Base-by-base conservation (phyloP, 2,888 invertebrate genomes). In the Neocrepidodera transversa region DNA sequence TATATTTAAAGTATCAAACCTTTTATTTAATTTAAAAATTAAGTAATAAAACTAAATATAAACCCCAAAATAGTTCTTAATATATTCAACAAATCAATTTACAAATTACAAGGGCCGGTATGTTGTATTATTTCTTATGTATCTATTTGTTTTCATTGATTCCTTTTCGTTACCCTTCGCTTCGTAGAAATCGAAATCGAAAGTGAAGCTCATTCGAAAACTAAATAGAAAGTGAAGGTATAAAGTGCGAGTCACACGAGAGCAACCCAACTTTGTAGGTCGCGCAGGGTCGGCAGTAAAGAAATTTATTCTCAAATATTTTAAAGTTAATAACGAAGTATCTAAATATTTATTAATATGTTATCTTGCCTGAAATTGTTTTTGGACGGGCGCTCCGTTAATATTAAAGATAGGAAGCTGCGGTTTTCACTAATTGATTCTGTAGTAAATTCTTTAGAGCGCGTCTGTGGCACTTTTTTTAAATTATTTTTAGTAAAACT, bases 171-270 rank as follows among this genome's bases (percentile, higher is more conserved):
- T 28, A 45, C 10, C 42, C 42, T 42, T 26, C 45, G 11, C 11
- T 26, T 2, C 45, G 20, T 45, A 13, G 45, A 45, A 45, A 45
- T 26, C 50, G 45, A 45, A 45, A 45, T 26, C 50, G 50, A 50
- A 57, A 57, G 57, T 51, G 50, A 57, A 40, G 43, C 58, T 35
- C 54, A 58, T 57, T 54, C 51, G 63, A 60, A 60, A 50, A 54
- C 50, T 54, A 68, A 70, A 71, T 55, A 55, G 71, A 71, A 71
- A 71, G 70, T 68, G 45, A 42, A 42, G 18, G 42, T 42, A 20
- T 18, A 17, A 16, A 6, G 11, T 17, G 11, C 11, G 20, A 18
- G 42, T 6, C 17, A 7, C 13, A 26, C 13, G 45, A 14, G 28
- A 32, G 11, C 11, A 32, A n/a, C 16, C n/a, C n/a, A 38, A 7